These are phyloP conservation scores for Dyspetes luteomarginatus DNA, from an alignment of 2,888 invertebrate species.

Conservation along the genomic window DNA sequence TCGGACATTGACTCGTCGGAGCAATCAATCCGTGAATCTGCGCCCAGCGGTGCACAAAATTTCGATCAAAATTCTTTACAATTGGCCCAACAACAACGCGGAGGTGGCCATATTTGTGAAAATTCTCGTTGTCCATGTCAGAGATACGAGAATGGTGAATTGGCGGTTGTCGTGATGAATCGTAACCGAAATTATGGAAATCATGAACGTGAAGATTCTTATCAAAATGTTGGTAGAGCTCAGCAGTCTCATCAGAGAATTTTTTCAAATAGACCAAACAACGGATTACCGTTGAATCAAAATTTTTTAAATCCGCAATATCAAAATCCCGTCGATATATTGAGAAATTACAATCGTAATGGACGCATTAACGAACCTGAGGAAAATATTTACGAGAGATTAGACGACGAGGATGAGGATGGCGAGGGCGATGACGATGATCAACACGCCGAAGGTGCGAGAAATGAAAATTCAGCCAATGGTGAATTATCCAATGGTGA, in stretches of 20 bases:
- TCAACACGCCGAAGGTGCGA: slow-evolving; percentile 30
- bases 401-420: slow-evolving; percentile 81
- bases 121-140: slow-evolving; percentile 79
- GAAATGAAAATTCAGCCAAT: slow-evolving; percentile 29
- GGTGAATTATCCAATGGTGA: slow-evolving; percentile 64
- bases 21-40: slow-evolving; percentile 77
- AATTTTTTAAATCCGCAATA: slow-evolving; percentile 78
- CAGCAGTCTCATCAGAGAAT: slow-evolving; percentile 62
- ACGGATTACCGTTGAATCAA: slow-evolving; percentile 67
- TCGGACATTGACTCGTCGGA: slow-evolving; percentile 70
- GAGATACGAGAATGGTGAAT: slow-evolving; percentile 80
- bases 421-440: slow-evolving; percentile 79
- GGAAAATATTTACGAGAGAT: slow-evolving; percentile 82
- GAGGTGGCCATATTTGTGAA: slow-evolving; percentile 77
- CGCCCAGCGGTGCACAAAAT: slow-evolving; percentile 79
- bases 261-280: slow-evolving; percentile 70
- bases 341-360: slow-evolving; percentile 75
- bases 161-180: slow-evolving; percentile 79
- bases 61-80: slow-evolving; percentile 69
- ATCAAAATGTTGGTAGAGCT: slow-evolving; percentile 74
- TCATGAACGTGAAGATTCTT: slow-evolving; percentile 73
- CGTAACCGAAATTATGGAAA: slow-evolving; percentile 74
- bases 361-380: slow-evolving; percentile 81
- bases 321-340: slow-evolving; percentile 78
- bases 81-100: slow-evolving; percentile 65